Base-by-base conservation (phyloP, 2,888 invertebrate genomes). In the Mesodorylaimus sp. region DNA sequence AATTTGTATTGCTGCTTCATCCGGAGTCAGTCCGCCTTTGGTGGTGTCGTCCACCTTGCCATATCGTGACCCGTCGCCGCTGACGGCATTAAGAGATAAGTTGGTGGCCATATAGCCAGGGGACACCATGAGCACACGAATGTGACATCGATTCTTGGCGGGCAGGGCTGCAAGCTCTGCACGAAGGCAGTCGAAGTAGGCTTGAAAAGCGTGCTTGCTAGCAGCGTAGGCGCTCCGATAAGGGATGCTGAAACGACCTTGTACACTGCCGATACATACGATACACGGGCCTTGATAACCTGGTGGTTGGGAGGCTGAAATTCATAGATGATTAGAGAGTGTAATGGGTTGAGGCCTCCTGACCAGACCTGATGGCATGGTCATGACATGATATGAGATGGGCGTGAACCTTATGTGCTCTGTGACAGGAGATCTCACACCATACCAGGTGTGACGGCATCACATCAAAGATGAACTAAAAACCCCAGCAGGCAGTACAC, bases 61-160 rank as follows among this genome's bases (percentile, higher is more conserved):
- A 72, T 87, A 79, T 55, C 70, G 69, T 51, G 75, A 70, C 16
- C 95, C 95, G 61, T 74, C 74, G 47, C 77, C 80, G 48, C 81
- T 84, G 27, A 91, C 65, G 16, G 93, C 91, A 74, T 93, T 91
- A n/a, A 83, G 48, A 1, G 93, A 93, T 37, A 95, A 74, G 57
- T 83, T 77, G 7, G 95, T 97, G 59, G 78, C 77, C 50, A 97
- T 81, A 67, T 93, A 95, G 3, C 79, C 79, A 36, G 93, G 89
- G 68, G 81, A 85, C 19, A 89, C 74, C n/a, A 84, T 78, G n/a
- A 83, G 81, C 2, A 95, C 83, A 62, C 79, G 73, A 39, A 95
- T 10, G n/a, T n/a, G n/a, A n/a, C n/a, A n/a, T n/a, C n/a, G n/a
- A 39, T 39, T 21, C n/a, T n/a, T n/a, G n/a, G n/a, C n/a, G 7